Conservation (phyloP, 2,888 invertebrate species). For the Sthenelais limicola region DNA sequence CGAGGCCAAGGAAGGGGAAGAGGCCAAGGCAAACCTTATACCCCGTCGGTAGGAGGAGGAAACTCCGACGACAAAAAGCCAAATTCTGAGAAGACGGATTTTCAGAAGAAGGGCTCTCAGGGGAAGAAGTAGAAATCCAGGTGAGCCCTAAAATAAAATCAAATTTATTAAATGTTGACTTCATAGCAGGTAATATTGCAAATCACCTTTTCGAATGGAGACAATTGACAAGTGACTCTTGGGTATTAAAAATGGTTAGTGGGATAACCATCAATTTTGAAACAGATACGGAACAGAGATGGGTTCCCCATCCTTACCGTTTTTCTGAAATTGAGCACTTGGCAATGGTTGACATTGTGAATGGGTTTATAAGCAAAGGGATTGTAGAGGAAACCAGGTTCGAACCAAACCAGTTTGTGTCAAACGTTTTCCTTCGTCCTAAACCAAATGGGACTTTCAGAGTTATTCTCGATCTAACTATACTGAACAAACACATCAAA, state of each 20-base stretch:
- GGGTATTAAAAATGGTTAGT: background rate
- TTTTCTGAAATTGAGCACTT: background rate
- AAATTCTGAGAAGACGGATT: too few species aligned
- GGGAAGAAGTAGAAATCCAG: background rate
- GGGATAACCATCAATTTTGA: background rate
- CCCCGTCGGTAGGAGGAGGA: too few species aligned
- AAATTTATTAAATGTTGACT: background rate
- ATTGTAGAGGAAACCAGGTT: background rate
- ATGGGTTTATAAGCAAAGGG: background rate
- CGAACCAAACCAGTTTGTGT: background rate
- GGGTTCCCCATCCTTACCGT: background rate
- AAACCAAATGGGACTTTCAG: background rate
- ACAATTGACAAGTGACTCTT: background rate
- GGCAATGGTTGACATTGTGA: background rate
- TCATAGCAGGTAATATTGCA: background rate
- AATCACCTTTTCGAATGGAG: background rate
- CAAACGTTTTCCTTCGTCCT: background rate
- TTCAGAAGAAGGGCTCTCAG: background rate
- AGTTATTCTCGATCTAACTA: slow-evolving; percentile 4
- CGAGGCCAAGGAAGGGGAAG: too few species aligned
- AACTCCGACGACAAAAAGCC: too few species aligned
- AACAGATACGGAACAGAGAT: background rate
- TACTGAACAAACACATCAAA: background rate
- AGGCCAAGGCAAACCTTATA: too few species aligned
- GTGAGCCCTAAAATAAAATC: background rate